Evolutionary conservation across 2,797 vertebrate species (phyloP).

Genomic region (Martes flavigula): DNA sequence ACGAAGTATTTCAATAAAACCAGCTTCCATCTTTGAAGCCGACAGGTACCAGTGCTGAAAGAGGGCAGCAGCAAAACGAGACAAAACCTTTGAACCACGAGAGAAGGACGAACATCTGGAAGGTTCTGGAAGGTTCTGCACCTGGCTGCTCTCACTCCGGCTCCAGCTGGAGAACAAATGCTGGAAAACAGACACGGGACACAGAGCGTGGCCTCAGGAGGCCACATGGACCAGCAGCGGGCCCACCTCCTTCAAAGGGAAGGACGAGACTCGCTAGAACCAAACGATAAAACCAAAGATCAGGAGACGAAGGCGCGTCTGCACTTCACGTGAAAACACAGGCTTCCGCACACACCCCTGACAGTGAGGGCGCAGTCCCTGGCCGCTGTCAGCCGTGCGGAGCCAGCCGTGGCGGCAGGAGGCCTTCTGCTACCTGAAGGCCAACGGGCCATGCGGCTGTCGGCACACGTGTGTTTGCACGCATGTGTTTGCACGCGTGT

Average conservation of each 20-base stretch:
- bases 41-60: not conserved
- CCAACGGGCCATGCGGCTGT: rapidly evolving
- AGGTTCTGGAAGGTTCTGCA: too few species aligned
- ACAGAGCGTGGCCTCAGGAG: not conserved
- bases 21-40: not conserved
- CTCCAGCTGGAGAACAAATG: rapidly evolving
- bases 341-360: too few species aligned
- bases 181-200: not conserved
- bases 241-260: not conserved
- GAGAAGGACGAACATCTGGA: too few species aligned
- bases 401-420: not conserved
- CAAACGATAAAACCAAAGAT: rapidly evolving
- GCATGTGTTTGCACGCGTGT: not conserved
- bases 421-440: not conserved
- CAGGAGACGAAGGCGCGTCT: rapidly evolving
- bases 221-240: too few species aligned
- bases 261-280: rapidly evolving
- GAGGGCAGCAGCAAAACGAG: not conserved
- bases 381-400: not conserved
- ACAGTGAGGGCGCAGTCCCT: rapidly evolving
- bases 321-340: not conserved
- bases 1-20: not conserved
- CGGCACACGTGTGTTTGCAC: not conserved
- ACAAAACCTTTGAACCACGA: not conserved
- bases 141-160: not conserved